Evolutionary conservation across 2,888 invertebrate species (phyloP), one percentile per base, ranked within the genome.

Genomic region (Diplolepis rosae): DNA sequence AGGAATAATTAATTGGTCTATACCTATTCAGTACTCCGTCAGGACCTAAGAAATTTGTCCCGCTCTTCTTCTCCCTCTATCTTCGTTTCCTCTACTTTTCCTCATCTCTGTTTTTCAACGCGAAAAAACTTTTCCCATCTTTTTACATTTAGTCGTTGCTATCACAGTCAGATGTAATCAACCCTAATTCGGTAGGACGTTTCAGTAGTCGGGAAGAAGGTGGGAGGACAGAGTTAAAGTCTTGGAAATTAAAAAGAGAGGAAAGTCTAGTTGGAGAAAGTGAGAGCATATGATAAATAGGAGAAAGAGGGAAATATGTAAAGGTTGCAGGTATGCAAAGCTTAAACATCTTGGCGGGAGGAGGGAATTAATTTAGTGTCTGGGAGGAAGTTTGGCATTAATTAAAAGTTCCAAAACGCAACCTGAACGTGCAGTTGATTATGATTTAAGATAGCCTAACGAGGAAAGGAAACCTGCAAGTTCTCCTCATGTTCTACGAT

Each of bases 1-100:
- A 39, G 22, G 27, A 80, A 80, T 83, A 83, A 82, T 79, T 81
- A 83, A 83, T 83, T 78, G 80, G 76, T 54, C 71, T 76, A 79
- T 79, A 80, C 76, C 71, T 76, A 79, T 79, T 80, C 76, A 69
- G 66, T 71, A 70, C 52, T 65, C 68, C 66, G 67, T 39, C 54
- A 65, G 71, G 70, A 69, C 61, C 69, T 67, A 32, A 70, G 50
- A 78, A 78, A 71, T 77, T 77, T 24, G 28, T 52, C 52, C n/a
- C 27, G 52, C 28, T n/a, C n/a, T n/a, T n/a, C 28, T 27, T 6
- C 11, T 5, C 11, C 11, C 18, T 65, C 24, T 65, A 9, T 32
- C 39, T 65, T 30, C 28, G 24, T 22, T 18, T 50, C 22, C 6
- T 66, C 18, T 28, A 28, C 48, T 51, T 66, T 65, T 66, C 45